Evolutionary conservation across 2,888 invertebrate species (phyloP).

Genomic region (Hyposoter didymator): DNA sequence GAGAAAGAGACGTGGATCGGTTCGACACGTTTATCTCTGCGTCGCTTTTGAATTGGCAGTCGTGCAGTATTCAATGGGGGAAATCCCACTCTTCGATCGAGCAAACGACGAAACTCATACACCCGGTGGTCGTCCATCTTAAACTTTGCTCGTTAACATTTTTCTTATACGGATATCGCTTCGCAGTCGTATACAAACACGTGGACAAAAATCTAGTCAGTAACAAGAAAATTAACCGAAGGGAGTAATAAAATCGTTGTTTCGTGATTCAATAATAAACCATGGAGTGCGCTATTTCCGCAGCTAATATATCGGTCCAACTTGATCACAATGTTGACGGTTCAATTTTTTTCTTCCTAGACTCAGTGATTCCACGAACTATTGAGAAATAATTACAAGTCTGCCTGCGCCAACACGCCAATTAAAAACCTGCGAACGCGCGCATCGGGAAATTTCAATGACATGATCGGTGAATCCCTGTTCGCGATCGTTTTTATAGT

Average conservation of each 20-base stretch:
- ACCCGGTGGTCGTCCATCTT: not conserved
- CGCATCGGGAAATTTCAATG: not conserved
- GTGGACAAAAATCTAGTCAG: not conserved
- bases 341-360: slow-evolving; percentile 1
- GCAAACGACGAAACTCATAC: slow-evolving; percentile 18
- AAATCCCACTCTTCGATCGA: slow-evolving; percentile 41
- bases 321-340: not conserved
- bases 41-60: slow-evolving; percentile 39
- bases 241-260: not conserved
- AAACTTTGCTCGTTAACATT: slow-evolving; percentile 29
- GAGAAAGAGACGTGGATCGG: slow-evolving; percentile 28
- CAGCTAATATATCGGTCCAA: not conserved
- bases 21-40: slow-evolving; percentile 53
- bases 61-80: slow-evolving; percentile 31
- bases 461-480: not conserved
- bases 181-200: not conserved
- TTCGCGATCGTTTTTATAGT: not conserved
- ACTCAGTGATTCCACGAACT: slow-evolving; percentile 35
- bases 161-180: slow-evolving; percentile 1
- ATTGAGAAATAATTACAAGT: slow-evolving; percentile 44
- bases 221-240: not conserved
- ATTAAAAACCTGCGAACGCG: not conserved
- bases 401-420: not conserved
- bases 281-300: slow-evolving; percentile 12
- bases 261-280: slow-evolving; percentile 15